Conservation (phyloP, 2,888 invertebrate genomes). For the Doris montereyensis region DNA sequence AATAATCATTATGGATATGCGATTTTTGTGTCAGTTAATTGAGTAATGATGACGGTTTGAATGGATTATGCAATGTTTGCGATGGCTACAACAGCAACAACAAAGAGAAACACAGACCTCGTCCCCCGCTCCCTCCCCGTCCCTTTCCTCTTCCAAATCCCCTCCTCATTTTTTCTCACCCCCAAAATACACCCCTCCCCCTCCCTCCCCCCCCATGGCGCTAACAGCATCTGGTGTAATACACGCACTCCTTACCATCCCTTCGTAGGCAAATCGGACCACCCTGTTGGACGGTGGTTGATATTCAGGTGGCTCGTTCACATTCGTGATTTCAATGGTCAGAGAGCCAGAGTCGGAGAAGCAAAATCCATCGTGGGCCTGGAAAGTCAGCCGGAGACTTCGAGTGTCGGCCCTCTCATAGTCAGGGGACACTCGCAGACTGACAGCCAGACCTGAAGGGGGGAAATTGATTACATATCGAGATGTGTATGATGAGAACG, state of each 20-base stretch:
- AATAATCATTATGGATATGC: too few relatives aligned
- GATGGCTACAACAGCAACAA: too few relatives aligned
- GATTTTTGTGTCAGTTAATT: too few relatives aligned
- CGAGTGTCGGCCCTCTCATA: conserved; percentile 38
- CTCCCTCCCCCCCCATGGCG: background rate
- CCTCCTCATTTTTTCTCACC: background rate
- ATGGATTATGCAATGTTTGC: too few relatives aligned
- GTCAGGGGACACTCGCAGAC: conserved; percentile 21
- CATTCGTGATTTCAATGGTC: conserved; percentile 29
- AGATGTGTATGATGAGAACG: too few relatives aligned
- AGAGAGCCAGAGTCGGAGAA: conserved; percentile 27
- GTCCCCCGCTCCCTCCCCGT: background rate
- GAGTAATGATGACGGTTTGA: too few relatives aligned
- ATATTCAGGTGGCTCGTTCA: conserved; percentile 30
- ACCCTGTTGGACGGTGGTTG: background rate
- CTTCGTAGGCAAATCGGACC: too few relatives aligned
- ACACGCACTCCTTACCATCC: too few relatives aligned
- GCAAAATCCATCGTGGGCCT: conserved; percentile 42
- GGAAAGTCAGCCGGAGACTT: conserved; percentile 30
- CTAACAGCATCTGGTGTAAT: too few relatives aligned
- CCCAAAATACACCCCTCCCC: background rate
- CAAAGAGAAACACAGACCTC: too few relatives aligned
- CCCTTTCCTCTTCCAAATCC: background rate
- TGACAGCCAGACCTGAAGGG: conserved; percentile 2
- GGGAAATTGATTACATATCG: too few relatives aligned